Percentiles rank a stretch among this genome's conserved stretches.
Evolutionary conservation across 2,888 invertebrate species (phyloP).

Genomic region (Hypselothyrea guttata): DNA sequence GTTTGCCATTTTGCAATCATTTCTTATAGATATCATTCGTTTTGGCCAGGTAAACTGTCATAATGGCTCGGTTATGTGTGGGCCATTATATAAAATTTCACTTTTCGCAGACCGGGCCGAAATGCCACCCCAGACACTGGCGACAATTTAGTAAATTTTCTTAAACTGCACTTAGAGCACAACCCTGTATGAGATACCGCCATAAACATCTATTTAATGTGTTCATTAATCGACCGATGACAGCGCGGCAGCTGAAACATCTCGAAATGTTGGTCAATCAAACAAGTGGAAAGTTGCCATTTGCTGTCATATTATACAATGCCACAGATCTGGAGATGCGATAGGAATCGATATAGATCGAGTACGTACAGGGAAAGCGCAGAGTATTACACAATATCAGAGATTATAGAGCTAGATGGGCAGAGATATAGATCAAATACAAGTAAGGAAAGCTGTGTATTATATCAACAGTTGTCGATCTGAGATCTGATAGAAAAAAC

Average conservation of each 20-base stretch:
- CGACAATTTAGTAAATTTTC: constrained; percentile 56
- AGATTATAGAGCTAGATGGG: too few relatives aligned
- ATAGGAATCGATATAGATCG: neutral
- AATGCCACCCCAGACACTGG: constrained; percentile 49
- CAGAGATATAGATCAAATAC: too few relatives aligned
- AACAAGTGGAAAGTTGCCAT: constrained; percentile 32
- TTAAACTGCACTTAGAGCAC: constrained; percentile 17
- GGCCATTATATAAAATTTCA: constrained; percentile 73
- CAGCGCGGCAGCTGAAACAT: constrained; percentile 14
- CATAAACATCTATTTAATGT: constrained; percentile 28
- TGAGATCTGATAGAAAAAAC: too few relatives aligned
- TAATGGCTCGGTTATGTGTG: constrained; percentile 73
- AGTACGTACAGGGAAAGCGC: too few relatives aligned
- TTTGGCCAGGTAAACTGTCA: constrained; percentile 67
- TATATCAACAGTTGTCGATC: too few relatives aligned
- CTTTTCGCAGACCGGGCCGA: constrained; percentile 46
- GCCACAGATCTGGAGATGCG: neutral
- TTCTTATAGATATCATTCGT: constrained; percentile 65
- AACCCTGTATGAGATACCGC: constrained; percentile 19
- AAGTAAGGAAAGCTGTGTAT: too few relatives aligned
- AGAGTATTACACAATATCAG: too few relatives aligned
- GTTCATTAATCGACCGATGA: constrained; percentile 36
- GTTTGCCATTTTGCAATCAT: constrained; percentile 58
- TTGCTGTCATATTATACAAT: constrained; percentile 33
- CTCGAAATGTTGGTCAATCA: constrained; percentile 47